A percentile compares a stretch with the other conserved stretches of the same genome.
Conservation (phyloP, 2,888 invertebrate species). For the Apoda limacodes region DNA sequence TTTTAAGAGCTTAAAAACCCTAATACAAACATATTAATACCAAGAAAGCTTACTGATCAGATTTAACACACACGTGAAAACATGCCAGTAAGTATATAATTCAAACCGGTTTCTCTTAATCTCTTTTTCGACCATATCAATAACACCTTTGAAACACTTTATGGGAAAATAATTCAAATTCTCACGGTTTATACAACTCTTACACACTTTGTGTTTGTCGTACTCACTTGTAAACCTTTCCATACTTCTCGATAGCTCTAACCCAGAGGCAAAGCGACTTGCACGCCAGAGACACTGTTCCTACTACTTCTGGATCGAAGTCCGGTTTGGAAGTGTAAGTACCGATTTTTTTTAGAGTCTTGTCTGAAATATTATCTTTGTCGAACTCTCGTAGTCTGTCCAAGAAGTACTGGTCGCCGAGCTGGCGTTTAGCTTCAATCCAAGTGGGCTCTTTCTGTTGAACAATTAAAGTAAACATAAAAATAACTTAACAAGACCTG, state of each 20-base stretch:
- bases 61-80: too few species aligned
- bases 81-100: too few species aligned
- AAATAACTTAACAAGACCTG: not conserved
- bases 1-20: too few species aligned
- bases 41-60: too few species aligned
- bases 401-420: slow-evolving; percentile 84
- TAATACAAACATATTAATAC: too few species aligned
- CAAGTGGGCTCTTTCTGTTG: slow-evolving; percentile 81
- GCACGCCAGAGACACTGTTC: slow-evolving; percentile 84
- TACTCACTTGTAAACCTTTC: slow-evolving; percentile 83
- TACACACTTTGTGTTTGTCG: too few species aligned
- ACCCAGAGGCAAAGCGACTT: slow-evolving; percentile 93
- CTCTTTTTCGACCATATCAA: too few species aligned
- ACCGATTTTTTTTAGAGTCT: slow-evolving; percentile 83
- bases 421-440: slow-evolving; percentile 87
- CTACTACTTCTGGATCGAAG: slow-evolving; percentile 89
- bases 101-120: too few species aligned
- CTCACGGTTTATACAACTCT: too few species aligned
- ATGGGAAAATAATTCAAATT: too few species aligned
- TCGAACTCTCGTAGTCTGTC: slow-evolving; percentile 86
- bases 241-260: slow-evolving; percentile 91
- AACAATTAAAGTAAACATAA: not conserved
- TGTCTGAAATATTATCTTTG: slow-evolving; percentile 88
- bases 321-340: slow-evolving; percentile 84
- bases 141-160: too few species aligned